These are phyloP conservation scores for Drosophila colorata DNA, from an alignment of 2,888 invertebrate genomes.

Conservation along the genomic window DNA sequence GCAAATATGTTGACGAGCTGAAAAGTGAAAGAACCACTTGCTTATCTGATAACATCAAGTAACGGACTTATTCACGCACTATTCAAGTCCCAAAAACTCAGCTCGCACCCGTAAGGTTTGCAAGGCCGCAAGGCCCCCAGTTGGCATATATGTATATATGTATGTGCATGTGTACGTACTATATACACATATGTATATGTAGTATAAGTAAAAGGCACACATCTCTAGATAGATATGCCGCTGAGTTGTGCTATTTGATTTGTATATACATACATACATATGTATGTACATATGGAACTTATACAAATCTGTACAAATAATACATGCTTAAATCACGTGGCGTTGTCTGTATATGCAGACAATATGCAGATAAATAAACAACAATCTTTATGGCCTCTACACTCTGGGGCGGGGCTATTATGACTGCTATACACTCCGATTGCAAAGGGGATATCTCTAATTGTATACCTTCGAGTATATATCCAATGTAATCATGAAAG, in stretches of 20 bases:
- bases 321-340: slow-evolving; percentile 56
- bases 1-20: slow-evolving; percentile 51
- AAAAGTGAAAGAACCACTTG: slow-evolving; percentile 19
- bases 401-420: slow-evolving; percentile 30
- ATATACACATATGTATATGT: background rate
- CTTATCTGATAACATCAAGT: slow-evolving; percentile 30
- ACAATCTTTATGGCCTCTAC: slow-evolving; percentile 67
- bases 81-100: slow-evolving; percentile 19
- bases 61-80: slow-evolving; percentile 42
- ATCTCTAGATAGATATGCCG: slow-evolving; percentile 30
- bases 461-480: slow-evolving; percentile 4
- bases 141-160: background rate
- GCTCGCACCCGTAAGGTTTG: background rate
- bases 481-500: background rate
- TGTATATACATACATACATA: slow-evolving; percentile 11
- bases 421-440: slow-evolving; percentile 9
- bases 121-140: slow-evolving; percentile 18
- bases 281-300: slow-evolving; percentile 31
- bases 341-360: slow-evolving; percentile 16
- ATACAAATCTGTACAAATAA: slow-evolving; percentile 70
- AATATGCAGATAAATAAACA: slow-evolving; percentile 56
- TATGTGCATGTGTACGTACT: background rate
- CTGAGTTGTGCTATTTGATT: slow-evolving; percentile 36
- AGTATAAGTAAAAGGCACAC: slow-evolving; percentile 2
- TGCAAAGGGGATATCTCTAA: slow-evolving; percentile 15